phyloP scores from a whole-genome alignment of 2,888 invertebrate species.

The Coleophora flavipennella region DNA sequence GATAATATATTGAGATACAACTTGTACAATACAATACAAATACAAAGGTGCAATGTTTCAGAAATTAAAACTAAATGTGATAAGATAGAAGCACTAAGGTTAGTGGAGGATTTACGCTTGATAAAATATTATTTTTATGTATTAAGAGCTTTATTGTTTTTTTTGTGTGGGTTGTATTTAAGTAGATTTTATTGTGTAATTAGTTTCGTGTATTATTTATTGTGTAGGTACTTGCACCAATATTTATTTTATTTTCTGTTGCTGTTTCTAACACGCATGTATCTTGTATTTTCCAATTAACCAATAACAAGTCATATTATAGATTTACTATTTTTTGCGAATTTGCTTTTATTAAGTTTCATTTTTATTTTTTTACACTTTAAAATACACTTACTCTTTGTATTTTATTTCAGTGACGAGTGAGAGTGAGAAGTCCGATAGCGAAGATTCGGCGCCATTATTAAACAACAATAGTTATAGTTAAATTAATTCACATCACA shows the following conservation, averaged over 20 bases:
- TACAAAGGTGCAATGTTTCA: too few relatives aligned
- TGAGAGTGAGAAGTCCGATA: constrained; percentile 51
- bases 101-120: too few relatives aligned
- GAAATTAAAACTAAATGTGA: background rate
- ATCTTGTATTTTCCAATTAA: too few relatives aligned
- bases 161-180: too few relatives aligned
- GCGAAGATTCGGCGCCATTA: constrained; percentile 46
- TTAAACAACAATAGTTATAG: constrained; percentile 37
- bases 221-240: background rate
- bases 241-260: constrained; percentile 1
- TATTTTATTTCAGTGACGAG: constrained; percentile 49
- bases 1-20: too few relatives aligned
- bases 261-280: constrained; percentile 6
- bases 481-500: constrained; percentile 13
- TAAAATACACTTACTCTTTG: too few relatives aligned
- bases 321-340: constrained; percentile 1
- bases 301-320: background rate
- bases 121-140: too few relatives aligned
- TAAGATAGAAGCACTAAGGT: background rate
- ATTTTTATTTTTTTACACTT: too few relatives aligned
- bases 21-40: too few relatives aligned
- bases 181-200: too few relatives aligned
- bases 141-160: too few relatives aligned
- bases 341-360: background rate
- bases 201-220: too few relatives aligned